phyloP scores from a whole-genome alignment of 1,140 invertebrate species.

The Luehdorfia chinensis region DNA sequence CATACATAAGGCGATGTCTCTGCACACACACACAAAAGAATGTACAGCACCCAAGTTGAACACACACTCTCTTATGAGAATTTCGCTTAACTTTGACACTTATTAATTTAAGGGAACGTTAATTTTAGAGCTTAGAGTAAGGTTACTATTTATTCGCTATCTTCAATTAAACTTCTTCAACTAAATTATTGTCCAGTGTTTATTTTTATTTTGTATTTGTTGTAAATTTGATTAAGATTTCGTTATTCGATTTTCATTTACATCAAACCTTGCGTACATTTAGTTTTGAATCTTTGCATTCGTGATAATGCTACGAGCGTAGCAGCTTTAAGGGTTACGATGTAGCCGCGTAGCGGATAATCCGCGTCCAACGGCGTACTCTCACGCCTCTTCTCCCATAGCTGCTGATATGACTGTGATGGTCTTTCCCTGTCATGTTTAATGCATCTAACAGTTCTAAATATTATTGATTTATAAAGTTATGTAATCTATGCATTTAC shows the following conservation, averaged over 20 bases:
- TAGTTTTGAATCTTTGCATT: constrained; percentile 13
- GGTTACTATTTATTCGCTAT: too few relatives aligned
- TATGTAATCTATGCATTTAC: too few relatives aligned
- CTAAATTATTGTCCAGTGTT: too few relatives aligned
- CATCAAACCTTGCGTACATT: not conserved
- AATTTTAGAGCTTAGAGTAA: constrained; percentile 44
- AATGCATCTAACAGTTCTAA: constrained; percentile 66
- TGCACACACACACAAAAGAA: constrained; percentile 37
- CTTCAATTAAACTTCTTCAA: constrained; percentile 9
- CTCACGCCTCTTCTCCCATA: constrained; percentile 50
- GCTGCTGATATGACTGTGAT: constrained; percentile 58
- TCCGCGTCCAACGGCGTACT: constrained; percentile 60
- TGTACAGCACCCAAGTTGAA: constrained; percentile 25
- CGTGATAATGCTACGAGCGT: constrained; percentile 50
- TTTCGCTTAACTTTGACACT: constrained; percentile 62
- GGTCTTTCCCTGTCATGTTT: constrained; percentile 71
- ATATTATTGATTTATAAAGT: too few relatives aligned
- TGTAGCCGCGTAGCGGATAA: constrained; percentile 65
- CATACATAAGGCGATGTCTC: constrained; percentile 66
- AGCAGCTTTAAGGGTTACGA: constrained; percentile 48
- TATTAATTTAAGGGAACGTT: constrained; percentile 68
- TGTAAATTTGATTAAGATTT: too few relatives aligned
- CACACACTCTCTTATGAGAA: constrained; percentile 25
- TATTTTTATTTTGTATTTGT: too few relatives aligned
- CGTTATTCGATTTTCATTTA: not conserved